Conservation (phyloP, 1,140 invertebrate genomes). For the Philopotamus ludificatus region DNA sequence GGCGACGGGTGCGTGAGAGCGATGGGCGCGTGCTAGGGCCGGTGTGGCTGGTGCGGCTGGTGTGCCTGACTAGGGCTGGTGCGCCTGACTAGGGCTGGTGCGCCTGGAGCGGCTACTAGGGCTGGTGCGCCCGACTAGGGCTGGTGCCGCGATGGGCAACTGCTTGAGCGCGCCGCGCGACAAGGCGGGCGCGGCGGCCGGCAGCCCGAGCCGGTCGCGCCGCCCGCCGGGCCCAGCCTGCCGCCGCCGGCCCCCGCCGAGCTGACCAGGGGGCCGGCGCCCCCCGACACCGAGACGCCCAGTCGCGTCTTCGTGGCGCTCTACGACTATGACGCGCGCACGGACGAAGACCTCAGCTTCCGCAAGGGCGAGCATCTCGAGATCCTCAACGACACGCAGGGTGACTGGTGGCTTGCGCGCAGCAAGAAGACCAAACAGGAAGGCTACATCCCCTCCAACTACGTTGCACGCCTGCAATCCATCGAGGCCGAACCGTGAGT, state of each 20-base stretch:
- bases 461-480: constrained; percentile 97
- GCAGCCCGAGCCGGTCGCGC: not conserved
- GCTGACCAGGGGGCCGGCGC: constrained; percentile 63
- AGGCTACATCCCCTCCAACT: constrained; percentile 99
- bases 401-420: constrained; percentile 98
- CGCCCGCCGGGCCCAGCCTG: not conserved
- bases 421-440: constrained; percentile 92
- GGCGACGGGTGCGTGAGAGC: too few species aligned
- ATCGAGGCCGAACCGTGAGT: constrained; percentile 99
- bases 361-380: constrained; percentile 97
- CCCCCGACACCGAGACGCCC: constrained; percentile 62
- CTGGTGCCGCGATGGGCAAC: constrained; percentile 62
- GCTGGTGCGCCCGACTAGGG: constrained; percentile 1
- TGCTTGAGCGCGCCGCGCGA: constrained; percentile 68
- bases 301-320: constrained; percentile 94
- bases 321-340: constrained; percentile 98
- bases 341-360: constrained; percentile 97
- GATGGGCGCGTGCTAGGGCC: not conserved
- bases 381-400: constrained; percentile 94
- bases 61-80: not conserved
- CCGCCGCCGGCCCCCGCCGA: constrained; percentile 60
- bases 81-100: not conserved
- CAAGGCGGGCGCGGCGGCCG: constrained; percentile 43
- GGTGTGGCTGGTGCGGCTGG: not conserved
- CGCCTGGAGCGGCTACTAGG: not conserved